These are phyloP conservation scores for Copidosoma aretas DNA, from an alignment of 2,888 invertebrate species.

Conservation along the genomic window DNA sequence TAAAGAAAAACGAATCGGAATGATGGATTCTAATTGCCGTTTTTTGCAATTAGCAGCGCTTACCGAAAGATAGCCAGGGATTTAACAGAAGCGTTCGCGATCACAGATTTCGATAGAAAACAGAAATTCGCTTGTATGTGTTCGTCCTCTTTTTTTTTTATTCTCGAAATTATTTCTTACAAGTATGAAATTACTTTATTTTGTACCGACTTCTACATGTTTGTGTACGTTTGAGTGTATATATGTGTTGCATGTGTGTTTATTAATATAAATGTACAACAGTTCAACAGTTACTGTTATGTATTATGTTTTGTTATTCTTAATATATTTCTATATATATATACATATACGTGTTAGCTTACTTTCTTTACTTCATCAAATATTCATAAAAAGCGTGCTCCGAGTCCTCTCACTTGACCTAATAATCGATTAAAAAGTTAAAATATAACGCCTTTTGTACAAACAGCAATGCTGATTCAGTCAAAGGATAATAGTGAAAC, in stretches of 20 bases:
- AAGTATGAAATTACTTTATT: constrained; percentile 28
- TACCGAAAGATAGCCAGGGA: background rate
- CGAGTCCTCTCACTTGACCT: background rate
- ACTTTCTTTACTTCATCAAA: constrained; percentile 8
- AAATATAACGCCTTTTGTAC: constrained; percentile 48
- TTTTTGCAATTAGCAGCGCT: no score
- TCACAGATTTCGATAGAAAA: background rate
- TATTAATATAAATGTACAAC: constrained; percentile 28
- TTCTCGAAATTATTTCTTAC: constrained; percentile 7
- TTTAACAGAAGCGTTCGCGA: no score
- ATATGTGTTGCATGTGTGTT: no score
- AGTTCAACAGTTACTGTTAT: constrained; percentile 6
- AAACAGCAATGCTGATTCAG: constrained; percentile 48
- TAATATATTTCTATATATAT: constrained; percentile 37
- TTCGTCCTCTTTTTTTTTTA: background rate
- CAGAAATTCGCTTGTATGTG: constrained; percentile 4
- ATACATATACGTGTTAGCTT: constrained; percentile 14
- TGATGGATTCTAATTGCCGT: constrained; percentile 29
- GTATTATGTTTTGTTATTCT: constrained; percentile 14
- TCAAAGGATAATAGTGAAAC: constrained; percentile 35
- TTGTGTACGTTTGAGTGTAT: no score
- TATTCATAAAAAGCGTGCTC: constrained; percentile 25
- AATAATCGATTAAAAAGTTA: constrained; percentile 19
- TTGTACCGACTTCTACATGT: constrained; percentile 26
- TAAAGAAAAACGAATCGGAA: constrained; percentile 40